Conservation (phyloP, 37 sponge, comb jelly and placozoan genomes). For the Hexactinellida sp. region DNA sequence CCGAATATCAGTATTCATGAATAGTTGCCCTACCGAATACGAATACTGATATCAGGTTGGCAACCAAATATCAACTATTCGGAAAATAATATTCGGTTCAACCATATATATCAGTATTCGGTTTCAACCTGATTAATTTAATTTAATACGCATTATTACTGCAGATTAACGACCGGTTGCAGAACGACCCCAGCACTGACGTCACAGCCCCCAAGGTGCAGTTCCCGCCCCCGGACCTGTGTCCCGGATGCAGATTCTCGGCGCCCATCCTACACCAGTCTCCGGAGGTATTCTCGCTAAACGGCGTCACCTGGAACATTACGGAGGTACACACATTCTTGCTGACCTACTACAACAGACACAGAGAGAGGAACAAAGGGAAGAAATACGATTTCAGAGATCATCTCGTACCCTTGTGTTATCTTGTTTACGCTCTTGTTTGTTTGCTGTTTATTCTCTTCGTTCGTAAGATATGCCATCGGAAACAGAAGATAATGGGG, state of each 20-base stretch:
- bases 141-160: neutral
- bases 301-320: neutral
- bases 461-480: neutral
- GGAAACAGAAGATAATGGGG: neutral
- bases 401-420: neutral
- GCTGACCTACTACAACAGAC: neutral
- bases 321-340: neutral
- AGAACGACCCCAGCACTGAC: slow-evolving; percentile 39
- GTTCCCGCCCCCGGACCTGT: slow-evolving; percentile 52
- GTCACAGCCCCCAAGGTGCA: slow-evolving; percentile 65
- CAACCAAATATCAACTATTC: too few species aligned
- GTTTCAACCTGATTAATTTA: neutral
- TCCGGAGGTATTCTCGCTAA: neutral
- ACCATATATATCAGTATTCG: neutral
- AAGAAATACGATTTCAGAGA: too few species aligned
- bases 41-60: too few species aligned
- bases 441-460: neutral
- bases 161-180: slow-evolving; percentile 39
- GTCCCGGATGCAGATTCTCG: slow-evolving; percentile 54
- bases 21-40: too few species aligned
- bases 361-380: neutral
- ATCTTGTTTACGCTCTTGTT: neutral
- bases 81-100: too few species aligned
- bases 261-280: neutral
- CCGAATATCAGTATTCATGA: too few species aligned